Evolutionary conservation across 2,797 vertebrate genomes (phyloP), one percentile per base, ranked within the genome.

Genomic region (Pseudochromis fuscus): DNA sequence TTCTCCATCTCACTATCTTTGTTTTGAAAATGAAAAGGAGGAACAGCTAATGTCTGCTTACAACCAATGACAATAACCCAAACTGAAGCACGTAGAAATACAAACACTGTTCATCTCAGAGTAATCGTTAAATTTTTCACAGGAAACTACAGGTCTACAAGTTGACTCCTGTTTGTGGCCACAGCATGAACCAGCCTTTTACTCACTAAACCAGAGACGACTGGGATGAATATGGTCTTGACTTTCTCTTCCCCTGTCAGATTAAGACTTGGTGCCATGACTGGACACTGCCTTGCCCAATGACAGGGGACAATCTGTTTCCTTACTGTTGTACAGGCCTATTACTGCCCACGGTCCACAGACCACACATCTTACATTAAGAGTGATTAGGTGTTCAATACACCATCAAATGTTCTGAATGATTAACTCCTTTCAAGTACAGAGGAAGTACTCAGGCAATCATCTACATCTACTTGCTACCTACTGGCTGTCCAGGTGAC

Each of bases 151-250:
- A 23, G 3, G 45, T 23, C 10, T 45, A 6, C 2, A 40, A 7
- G 12, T 15, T 19, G 3, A 24, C 13, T 25, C 2, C 18, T 1
- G 2, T 53, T 28, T 93, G 86, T 93, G 72, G 18, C 85, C 89
- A 90, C 46, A 90, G 84, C 80, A 92, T 92, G 91, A 92, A 92
- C 81, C 92, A 93, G 91, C 78, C 90, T 81, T 51, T 77, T 12
- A 3, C 88, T 88, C 92, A 93, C 87, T 81, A 49, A 72, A 61
- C 38, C 53, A 65, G 88, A 92, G 84, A 33, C 9, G 83, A 78
- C 90, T 93, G 89, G 88, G 91, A 92, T 92, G 89, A 93, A 88
- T 67, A 71, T 91, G 89, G 86, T 50, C 84, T 84, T 7, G n/a
- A 15, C 0, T 87, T 83, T 67, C 3, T 92, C 83, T 93, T 33